Base-by-base conservation (phyloP, 1,140 invertebrate genomes). In the Atta cephalotes region DNA sequence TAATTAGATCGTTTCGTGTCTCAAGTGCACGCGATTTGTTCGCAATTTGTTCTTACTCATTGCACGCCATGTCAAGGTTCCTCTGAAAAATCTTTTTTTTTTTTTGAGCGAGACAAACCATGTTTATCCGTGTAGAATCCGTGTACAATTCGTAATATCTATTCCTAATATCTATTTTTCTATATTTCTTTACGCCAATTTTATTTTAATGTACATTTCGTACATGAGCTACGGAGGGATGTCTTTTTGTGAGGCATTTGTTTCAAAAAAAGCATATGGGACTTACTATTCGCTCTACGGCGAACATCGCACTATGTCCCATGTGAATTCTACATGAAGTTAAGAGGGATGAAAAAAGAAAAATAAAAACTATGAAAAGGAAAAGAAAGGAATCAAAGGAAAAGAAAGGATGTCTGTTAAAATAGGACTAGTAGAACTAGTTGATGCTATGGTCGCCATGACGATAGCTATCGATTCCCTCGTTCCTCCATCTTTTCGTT, bases 381-480 rank as follows among this genome's bases (percentile, higher is more conserved):
- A 45, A 58, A 39, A 49, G 12, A 65, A 45, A 60, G 62, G n/a
- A 45, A 78, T 65, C n/a, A 66, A 21, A 68, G n/a, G 21, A 45
- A 56, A 39, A 49, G 12, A 65, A 45, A 60, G 62, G n/a, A 45
- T 68, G 39, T 66, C 51, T 45, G 58, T 12, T 58, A 60, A 62
- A 80, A 56, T 80, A 89, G 87, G 74, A 45, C 39, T 45, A 45
- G 39, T 45, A 45, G 72, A 89, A 79, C 39, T 90, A 90, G 91
- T 93, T 90, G 90, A 92, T 91, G 90, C 76, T 80, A 91, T 92
- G 91, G 92, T 93, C 90, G 90, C 89, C 91, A 93, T 93, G 92
- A 92, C 92, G 89, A 93, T 93, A 90, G 89, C 49, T 93, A 93
- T 93, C 89, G 92, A 92, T 92, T 85, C 76, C 74, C 70, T 85